phyloP scores from a whole-genome alignment of 2,797 vertebrate genomes.

The Schizothorax lantsangensis region DNA sequence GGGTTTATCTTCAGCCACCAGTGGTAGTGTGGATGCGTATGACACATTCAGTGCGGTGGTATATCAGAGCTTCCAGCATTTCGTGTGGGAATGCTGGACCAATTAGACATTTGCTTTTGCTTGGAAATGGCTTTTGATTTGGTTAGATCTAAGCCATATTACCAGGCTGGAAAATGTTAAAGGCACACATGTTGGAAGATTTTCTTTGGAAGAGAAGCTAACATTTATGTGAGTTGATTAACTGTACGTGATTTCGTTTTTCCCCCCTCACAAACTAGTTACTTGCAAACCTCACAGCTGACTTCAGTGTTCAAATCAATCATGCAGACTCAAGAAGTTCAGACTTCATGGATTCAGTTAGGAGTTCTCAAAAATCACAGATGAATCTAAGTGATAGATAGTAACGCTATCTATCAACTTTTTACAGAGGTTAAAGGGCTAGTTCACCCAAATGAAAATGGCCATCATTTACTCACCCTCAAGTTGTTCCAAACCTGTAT shows the following conservation, averaged over 20 bases:
- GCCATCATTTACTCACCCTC: background rate
- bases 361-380: background rate
- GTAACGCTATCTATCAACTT: background rate
- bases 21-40: conserved; percentile 19
- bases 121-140: background rate
- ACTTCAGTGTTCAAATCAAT: background rate
- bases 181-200: background rate
- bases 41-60: conserved; percentile 31
- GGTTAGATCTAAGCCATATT: background rate
- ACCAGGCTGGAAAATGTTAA: background rate
- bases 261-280: background rate
- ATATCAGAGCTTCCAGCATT: conserved; percentile 23
- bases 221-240: background rate
- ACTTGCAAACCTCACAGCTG: background rate
- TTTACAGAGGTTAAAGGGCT: background rate
- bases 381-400: no score
- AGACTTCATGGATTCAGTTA: background rate
- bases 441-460: background rate
- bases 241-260: background rate
- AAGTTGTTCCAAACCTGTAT: background rate
- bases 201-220: background rate
- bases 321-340: background rate
- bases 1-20: conserved; percentile 34
- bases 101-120: conserved; percentile 20
- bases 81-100: background rate